Evolutionary conservation across 2,797 vertebrate species (phyloP), one percentile per base, ranked within the genome.

Genomic region (Chiropotes sagulatus): DNA sequence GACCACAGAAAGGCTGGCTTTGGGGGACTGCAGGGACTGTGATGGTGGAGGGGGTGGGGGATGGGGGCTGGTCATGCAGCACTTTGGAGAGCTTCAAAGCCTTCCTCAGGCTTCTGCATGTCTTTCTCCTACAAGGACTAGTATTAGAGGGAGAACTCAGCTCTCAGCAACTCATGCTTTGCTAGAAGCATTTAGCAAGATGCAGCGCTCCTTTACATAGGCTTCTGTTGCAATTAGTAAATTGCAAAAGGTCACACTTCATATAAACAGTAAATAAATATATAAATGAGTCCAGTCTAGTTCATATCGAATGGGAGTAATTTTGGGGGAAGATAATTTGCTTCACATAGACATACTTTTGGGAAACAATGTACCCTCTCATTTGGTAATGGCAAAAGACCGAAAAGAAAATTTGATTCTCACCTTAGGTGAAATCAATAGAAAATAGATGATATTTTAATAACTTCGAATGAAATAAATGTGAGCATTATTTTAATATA

Each of bases 361-460:
- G 48, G 58, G 86, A 84, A 93, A 80, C 2, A 48, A 52, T 5
- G 11, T 88, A 24, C 22, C 7, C 0, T 12, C 17, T 39, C 15
- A 22, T 86, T 81, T 36, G 36, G 24, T 48, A 44, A 88, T 1
- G 57, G n/a, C 73, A 70, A 54, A 58, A 26, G 12, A 83, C 8
- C 24, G 7, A 17, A 44, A 91, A 92, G 72, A 33, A 88, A 76
- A 80, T 46, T 30, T 54, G n/a, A 13, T 50, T 85, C 13, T n/a
- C 33, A 48, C 41, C 72, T 73, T 24, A 78, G 44, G 41, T 73
- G 97, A 90, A 72, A 80, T 75, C 2, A 76, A 67, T 12, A 94
- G 30, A 88, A 92, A 88, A 46, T 28, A 93, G 79, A 75, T 94
- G 7, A 70, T 64, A 67, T 54, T 41, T 79, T 57, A 57, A 80